These are phyloP conservation scores for Sula dactylatra DNA, from an alignment of 2,113 vertebrate genomes.

Conservation along the genomic window DNA sequence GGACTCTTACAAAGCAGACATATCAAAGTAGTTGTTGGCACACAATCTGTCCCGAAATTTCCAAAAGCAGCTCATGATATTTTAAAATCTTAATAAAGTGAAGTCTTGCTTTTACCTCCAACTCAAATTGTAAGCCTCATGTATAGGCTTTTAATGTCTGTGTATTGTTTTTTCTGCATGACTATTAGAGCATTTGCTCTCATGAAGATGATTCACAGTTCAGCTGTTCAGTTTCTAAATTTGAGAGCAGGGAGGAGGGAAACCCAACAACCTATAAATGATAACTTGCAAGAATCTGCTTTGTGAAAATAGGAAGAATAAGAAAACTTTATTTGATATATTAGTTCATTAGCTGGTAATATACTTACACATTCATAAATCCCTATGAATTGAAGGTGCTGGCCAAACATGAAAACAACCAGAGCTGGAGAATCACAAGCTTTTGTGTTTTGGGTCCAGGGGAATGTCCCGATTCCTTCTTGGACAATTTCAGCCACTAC, in stretches of 20 bases:
- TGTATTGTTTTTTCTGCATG: neutral
- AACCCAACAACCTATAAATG: neutral
- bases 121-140: neutral
- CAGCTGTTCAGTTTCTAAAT: neutral
- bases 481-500: neutral
- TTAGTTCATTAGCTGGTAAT: neutral
- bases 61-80: neutral
- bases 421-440: neutral
- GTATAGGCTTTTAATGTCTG: neutral
- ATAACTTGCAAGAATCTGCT: neutral
- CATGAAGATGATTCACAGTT: conserved; percentile 1
- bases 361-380: neutral
- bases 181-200: neutral
- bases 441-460: neutral
- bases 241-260: neutral
- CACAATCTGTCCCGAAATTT: neutral
- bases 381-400: neutral
- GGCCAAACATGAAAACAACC: neutral
- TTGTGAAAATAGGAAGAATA: neutral
- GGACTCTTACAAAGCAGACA: neutral
- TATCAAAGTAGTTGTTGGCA: neutral
- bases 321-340: neutral
- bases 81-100: neutral
- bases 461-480: neutral
- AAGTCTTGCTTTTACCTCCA: neutral